Conservation (phyloP, 2,797 vertebrate species). For the Champsocephalus gunnari region DNA sequence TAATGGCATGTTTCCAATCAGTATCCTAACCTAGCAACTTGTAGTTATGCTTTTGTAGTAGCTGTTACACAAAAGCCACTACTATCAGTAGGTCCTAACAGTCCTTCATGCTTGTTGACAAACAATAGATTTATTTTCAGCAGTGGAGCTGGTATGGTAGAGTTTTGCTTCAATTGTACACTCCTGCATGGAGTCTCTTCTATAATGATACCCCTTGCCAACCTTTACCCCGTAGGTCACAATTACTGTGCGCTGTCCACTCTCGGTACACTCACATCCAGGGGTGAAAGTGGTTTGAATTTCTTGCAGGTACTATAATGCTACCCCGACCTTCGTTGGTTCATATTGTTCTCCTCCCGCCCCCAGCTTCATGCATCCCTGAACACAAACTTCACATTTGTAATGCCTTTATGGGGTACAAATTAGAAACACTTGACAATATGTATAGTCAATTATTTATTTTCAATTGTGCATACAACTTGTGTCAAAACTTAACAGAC, state of each 20-base stretch:
- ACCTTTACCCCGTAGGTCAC: neutral
- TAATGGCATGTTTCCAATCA: constrained; percentile 34
- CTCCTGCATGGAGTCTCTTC: neutral
- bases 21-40: constrained; percentile 12
- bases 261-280: neutral
- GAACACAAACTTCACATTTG: too few relatives aligned
- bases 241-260: neutral
- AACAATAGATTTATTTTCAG: neutral
- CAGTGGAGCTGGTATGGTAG: too few relatives aligned
- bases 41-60: neutral
- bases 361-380: too few relatives aligned
- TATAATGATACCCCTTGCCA: neutral
- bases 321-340: too few relatives aligned
- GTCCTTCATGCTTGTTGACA: neutral
- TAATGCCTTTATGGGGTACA: too few relatives aligned
- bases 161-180: neutral
- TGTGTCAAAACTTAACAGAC: too few relatives aligned
- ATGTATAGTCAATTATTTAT: too few relatives aligned
- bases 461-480: too few relatives aligned
- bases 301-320: too few relatives aligned
- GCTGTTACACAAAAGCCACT: neutral
- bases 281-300: too few relatives aligned
- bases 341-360: too few relatives aligned
- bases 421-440: too few relatives aligned
- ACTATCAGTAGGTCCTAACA: neutral